Conservation (phyloP, 2,113 vertebrate genomes). For the Ceyx melanurus region DNA sequence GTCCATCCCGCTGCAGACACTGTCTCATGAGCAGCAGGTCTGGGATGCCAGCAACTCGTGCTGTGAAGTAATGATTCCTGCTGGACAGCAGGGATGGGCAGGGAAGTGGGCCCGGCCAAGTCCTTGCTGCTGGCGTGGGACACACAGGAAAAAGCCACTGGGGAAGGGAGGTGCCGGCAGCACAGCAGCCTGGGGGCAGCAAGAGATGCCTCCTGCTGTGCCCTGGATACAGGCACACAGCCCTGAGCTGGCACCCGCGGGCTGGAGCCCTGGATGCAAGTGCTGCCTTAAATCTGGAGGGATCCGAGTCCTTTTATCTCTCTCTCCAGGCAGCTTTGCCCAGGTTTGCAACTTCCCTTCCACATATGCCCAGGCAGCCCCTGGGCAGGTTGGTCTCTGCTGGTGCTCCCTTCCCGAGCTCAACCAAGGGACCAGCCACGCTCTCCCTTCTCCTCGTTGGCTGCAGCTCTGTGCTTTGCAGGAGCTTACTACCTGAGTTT, state of each 20-base stretch:
- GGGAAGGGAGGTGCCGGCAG: not conserved
- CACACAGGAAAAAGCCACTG: not conserved
- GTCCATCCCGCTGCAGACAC: not conserved
- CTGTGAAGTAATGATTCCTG: not conserved
- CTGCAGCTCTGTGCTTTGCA: not conserved
- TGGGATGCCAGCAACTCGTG: accelerated
- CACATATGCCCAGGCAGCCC: not conserved
- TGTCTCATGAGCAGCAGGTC: not conserved
- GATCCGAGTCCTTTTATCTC: not conserved
- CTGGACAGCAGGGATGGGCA: not conserved
- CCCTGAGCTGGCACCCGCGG: accelerated
- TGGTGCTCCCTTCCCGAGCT: not conserved
- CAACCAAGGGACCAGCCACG: not conserved
- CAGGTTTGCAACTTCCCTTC: not conserved
- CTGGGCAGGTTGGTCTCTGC: not conserved
- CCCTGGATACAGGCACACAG: not conserved
- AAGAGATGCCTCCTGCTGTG: not conserved
- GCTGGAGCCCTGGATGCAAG: not conserved
- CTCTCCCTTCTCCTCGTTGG: not conserved
- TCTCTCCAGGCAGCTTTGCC: not conserved
- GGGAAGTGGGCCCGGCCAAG: not conserved
- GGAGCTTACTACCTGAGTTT: accelerated
- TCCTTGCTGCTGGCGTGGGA: not conserved
- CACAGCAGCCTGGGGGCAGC: accelerated
- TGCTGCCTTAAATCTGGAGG: not conserved